phyloP scores from a whole-genome alignment of 1,140 invertebrate genomes.

The Pseudomyrmex cubaensis region DNA sequence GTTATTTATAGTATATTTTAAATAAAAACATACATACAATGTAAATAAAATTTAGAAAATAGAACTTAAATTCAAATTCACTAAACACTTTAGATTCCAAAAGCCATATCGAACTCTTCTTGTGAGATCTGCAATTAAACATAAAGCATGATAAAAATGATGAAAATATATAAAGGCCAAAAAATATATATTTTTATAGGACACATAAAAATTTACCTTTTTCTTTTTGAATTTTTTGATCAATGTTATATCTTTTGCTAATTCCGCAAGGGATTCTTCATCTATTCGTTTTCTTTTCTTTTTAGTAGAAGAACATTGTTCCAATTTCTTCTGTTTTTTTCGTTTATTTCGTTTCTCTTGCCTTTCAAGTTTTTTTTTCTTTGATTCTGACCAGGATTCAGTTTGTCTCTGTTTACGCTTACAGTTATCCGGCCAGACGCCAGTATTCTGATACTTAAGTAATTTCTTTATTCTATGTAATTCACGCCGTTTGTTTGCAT shows the following conservation, averaged over 20 bases:
- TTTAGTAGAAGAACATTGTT: slow-evolving; percentile 85
- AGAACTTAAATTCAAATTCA: neutral
- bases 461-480: slow-evolving; percentile 90
- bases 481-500: slow-evolving; percentile 93
- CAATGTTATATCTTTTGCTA: slow-evolving; percentile 92
- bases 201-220: slow-evolving; percentile 85
- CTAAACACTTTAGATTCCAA: slow-evolving; percentile 68
- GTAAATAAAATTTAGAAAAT: neutral
- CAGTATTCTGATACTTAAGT: slow-evolving; percentile 90
- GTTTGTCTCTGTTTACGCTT: slow-evolving; percentile 87
- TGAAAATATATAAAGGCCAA: slow-evolving; percentile 36
- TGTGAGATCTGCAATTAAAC: slow-evolving; percentile 81
- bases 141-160: slow-evolving; percentile 46
- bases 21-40: slow-evolving; percentile 8
- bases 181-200: slow-evolving; percentile 33
- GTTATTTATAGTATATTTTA: slow-evolving; percentile 18
- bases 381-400: slow-evolving; percentile 93
- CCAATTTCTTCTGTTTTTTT: slow-evolving; percentile 86
- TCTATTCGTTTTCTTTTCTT: slow-evolving; percentile 86
- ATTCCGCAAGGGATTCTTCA: slow-evolving; percentile 93
- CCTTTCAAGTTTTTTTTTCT: slow-evolving; percentile 90
- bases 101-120: slow-evolving; percentile 82
- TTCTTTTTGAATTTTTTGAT: slow-evolving; percentile 96
- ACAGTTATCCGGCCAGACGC: slow-evolving; percentile 91
- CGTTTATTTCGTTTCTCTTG: slow-evolving; percentile 87